Percentiles rank a stretch among this genome's conserved stretches.
Evolutionary conservation across 92 coral and sea anemone genomes (phyloP).

Genomic region (Epizoanthus scotinus): DNA sequence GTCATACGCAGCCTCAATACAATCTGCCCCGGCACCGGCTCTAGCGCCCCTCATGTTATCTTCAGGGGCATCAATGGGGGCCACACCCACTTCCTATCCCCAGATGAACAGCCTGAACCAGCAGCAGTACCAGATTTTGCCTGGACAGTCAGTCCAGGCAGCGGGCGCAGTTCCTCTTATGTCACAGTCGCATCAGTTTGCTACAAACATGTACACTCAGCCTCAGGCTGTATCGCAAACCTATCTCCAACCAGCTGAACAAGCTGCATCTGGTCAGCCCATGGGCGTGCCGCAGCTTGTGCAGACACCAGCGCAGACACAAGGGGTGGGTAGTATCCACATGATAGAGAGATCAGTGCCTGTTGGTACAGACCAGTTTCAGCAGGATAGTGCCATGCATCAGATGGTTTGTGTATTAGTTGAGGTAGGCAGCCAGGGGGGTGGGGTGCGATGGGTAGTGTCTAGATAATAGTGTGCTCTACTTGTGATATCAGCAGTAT

Average conservation of each 20-base stretch:
- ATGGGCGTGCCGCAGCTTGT: background rate
- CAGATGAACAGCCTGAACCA: background rate
- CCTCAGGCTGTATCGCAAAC: slow-evolving; percentile 31
- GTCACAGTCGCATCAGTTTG: slow-evolving; percentile 36
- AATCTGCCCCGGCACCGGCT: slow-evolving; percentile 18
- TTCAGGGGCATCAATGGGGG: slow-evolving; percentile 21
- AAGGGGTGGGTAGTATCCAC: background rate
- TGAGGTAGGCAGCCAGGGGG: no score
- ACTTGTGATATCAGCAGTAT: no score
- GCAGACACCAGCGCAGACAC: slow-evolving; percentile 30
- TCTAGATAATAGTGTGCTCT: no score
- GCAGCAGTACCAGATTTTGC: slow-evolving; percentile 9
- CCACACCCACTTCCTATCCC: background rate
- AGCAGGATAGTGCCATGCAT: slow-evolving; percentile 9
- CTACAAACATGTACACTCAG: slow-evolving; percentile 12
- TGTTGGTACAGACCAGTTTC: slow-evolving; percentile 4
- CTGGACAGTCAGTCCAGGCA: slow-evolving; percentile 28
- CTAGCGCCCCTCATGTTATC: slow-evolving; percentile 31
- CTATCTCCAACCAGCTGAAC: slow-evolving; percentile 21
- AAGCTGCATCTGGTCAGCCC: slow-evolving; percentile 13
- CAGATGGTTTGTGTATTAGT: background rate
- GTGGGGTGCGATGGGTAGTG: no score
- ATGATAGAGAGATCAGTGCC: slow-evolving; percentile 2
- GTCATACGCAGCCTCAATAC: background rate
- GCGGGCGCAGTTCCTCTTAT: slow-evolving; percentile 21